Conservation (phyloP, 2,888 invertebrate species). For the Drosophila sordidapex region DNA sequence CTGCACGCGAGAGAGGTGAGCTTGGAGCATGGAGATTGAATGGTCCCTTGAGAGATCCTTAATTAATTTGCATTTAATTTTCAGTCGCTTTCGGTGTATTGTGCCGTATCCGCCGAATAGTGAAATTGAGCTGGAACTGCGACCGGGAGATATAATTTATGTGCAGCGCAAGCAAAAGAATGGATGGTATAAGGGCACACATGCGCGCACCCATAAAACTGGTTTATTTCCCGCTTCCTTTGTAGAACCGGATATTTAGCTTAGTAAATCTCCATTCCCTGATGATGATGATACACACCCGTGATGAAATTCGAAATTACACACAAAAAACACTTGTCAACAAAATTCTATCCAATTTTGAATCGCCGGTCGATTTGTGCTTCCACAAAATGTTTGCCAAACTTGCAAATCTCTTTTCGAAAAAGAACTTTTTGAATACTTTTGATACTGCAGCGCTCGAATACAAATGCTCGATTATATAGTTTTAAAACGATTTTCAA, state of each 20-base stretch:
- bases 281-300: background rate
- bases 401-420: constrained; percentile 49
- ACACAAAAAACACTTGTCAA: constrained; percentile 27
- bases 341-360: constrained; percentile 44
- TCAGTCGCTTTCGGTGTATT: constrained; percentile 92
- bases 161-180: constrained; percentile 96
- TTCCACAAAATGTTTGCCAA: constrained; percentile 55
- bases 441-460: constrained; percentile 39
- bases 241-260: constrained; percentile 88
- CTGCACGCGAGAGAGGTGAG: constrained; percentile 85
- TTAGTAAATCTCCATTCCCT: constrained; percentile 25
- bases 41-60: background rate
- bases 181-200: constrained; percentile 97
- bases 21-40: background rate
- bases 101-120: constrained; percentile 98
- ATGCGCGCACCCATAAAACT: constrained; percentile 94
- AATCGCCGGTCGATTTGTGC: constrained; percentile 71
- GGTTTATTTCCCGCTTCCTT: constrained; percentile 98
- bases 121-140: constrained; percentile 95
- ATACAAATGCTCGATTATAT: constrained; percentile 43
- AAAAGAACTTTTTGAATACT: constrained; percentile 52
- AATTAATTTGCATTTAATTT: constrained; percentile 4
- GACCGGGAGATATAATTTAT: constrained; percentile 95
- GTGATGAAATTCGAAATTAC: constrained; percentile 43
- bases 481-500: constrained; percentile 65